Conservation (phyloP, 2,888 invertebrate species). For the Trissonchulus latispiculum region DNA sequence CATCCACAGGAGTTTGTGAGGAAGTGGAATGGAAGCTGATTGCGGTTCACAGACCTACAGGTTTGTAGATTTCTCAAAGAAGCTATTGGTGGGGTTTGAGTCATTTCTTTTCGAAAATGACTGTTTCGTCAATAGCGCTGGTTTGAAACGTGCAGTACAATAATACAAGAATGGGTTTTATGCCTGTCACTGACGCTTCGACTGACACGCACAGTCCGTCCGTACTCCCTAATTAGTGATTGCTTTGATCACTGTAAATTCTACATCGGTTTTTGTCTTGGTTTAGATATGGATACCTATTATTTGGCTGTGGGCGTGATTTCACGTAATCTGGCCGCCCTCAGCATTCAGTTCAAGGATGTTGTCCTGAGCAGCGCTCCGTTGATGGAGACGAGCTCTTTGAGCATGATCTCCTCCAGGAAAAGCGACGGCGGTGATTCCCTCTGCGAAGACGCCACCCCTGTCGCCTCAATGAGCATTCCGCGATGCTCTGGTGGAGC, state of each 20-base stretch:
- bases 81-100: too few species aligned
- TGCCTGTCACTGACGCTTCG: too few species aligned
- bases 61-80: neutral
- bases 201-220: too few species aligned
- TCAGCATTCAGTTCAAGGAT: constrained; percentile 45
- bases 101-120: too few species aligned
- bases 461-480: constrained; percentile 55
- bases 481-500: constrained; percentile 66
- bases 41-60: constrained; percentile 26
- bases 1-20: constrained; percentile 24
- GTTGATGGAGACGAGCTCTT: neutral
- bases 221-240: neutral
- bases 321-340: constrained; percentile 55
- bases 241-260: neutral
- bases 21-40: constrained; percentile 37
- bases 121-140: too few species aligned
- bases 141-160: too few species aligned
- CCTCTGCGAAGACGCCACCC: constrained; percentile 38
- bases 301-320: constrained; percentile 58
- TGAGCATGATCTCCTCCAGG: neutral
- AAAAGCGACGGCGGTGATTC: constrained; percentile 26
- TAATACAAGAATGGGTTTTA: too few species aligned
- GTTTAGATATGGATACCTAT: constrained; percentile 51
- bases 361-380: constrained; percentile 30
- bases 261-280: neutral